Conservation (phyloP, 1,140 invertebrate genomes). For the Holcopasites calliopsidis region DNA sequence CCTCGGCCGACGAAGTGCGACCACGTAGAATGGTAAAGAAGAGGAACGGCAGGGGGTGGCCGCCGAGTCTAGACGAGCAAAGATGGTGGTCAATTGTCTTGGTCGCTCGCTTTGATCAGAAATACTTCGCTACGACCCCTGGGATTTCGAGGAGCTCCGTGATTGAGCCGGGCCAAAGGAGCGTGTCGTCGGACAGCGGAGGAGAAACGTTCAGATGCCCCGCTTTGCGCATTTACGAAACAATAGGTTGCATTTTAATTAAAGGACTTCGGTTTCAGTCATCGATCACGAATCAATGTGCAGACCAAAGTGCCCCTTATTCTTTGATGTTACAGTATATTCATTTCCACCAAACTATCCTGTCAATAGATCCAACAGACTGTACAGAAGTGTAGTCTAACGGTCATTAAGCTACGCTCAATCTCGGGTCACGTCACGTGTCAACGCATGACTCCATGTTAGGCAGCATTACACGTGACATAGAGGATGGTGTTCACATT, state of each 20-base stretch:
- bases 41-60: background rate
- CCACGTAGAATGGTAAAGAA: background rate
- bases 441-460: too few relatives aligned
- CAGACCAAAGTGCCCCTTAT: too few relatives aligned
- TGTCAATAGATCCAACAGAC: too few relatives aligned
- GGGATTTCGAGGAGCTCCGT: conserved; percentile 20
- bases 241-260: background rate
- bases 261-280: background rate
- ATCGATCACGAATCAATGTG: background rate
- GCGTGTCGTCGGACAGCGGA: too few relatives aligned
- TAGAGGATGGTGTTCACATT: too few relatives aligned
- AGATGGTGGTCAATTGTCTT: conserved; percentile 41
- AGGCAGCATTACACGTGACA: too few relatives aligned
- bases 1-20: background rate
- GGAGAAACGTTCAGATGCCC: background rate
- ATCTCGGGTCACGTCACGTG: too few relatives aligned
- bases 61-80: conserved; percentile 20
- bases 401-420: too few relatives aligned
- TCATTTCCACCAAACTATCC: too few relatives aligned
- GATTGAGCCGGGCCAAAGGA: conserved; percentile 2
- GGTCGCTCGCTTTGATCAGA: conserved; percentile 27
- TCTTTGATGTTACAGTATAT: too few relatives aligned
- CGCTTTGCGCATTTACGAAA: background rate
- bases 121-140: conserved; percentile 1
- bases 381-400: too few relatives aligned